phyloP scores from a whole-genome alignment of 2,888 invertebrate species.

The Nomada flava region DNA sequence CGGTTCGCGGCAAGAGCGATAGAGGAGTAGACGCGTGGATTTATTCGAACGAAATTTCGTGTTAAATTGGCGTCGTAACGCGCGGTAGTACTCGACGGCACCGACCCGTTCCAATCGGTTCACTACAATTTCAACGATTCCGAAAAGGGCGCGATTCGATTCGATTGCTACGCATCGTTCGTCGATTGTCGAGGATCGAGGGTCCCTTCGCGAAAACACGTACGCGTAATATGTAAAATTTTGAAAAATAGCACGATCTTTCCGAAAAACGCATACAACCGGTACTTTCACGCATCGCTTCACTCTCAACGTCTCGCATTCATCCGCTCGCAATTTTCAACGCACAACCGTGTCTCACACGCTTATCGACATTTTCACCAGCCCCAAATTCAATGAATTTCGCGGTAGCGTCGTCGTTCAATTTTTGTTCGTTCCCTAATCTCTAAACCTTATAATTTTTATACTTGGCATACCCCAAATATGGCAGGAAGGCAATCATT shows the following conservation, averaged over 20 bases:
- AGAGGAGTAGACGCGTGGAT: slow-evolving; percentile 35
- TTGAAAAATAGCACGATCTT: slow-evolving; percentile 82
- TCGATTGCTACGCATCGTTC: slow-evolving; percentile 57
- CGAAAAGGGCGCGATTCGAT: not conserved
- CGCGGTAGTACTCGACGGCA: not conserved
- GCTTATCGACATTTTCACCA: slow-evolving; percentile 61
- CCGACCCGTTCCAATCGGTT: not conserved
- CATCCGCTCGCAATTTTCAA: slow-evolving; percentile 55
- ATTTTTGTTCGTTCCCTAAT: slow-evolving; percentile 71
- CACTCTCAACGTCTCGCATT: slow-evolving; percentile 40
- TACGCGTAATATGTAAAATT: slow-evolving; percentile 78
- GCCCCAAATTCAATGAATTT: slow-evolving; percentile 70
- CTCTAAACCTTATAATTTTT: slow-evolving; percentile 85
- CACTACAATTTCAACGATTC: not conserved
- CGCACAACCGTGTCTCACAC: slow-evolving; percentile 55
- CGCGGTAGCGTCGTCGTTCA: slow-evolving; percentile 67
- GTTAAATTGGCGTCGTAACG: not conserved
- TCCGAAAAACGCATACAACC: slow-evolving; percentile 74
- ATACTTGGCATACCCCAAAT: slow-evolving; percentile 87
- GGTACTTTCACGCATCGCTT: slow-evolving; percentile 41
- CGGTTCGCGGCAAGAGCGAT: slow-evolving; percentile 47
- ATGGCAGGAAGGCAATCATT: slow-evolving; percentile 88
- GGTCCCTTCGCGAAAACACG: slow-evolving; percentile 69
- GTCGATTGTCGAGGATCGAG: slow-evolving; percentile 71
- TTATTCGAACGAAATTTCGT: not conserved